phyloP scores from a whole-genome alignment of 1,140 invertebrate genomes.

The Drosophila eugracilis region DNA sequence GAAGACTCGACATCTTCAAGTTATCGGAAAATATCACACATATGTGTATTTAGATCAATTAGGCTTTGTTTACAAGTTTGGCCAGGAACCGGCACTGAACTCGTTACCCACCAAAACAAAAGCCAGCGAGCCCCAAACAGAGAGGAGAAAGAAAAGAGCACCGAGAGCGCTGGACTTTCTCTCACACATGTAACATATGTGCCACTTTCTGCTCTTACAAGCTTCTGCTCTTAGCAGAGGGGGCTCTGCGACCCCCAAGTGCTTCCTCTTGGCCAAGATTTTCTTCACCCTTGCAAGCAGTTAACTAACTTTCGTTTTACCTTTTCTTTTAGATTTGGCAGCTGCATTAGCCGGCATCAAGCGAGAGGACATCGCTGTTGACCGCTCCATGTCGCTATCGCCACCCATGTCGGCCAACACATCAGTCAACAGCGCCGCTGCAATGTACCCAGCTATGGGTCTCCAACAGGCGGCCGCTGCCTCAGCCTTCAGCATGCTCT shows the following conservation, averaged over 20 bases:
- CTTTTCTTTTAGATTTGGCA: slow-evolving; percentile 84
- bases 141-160: slow-evolving; percentile 17
- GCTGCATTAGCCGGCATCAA: slow-evolving; percentile 84
- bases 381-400: slow-evolving; percentile 82
- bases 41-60: slow-evolving; percentile 39
- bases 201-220: slow-evolving; percentile 34
- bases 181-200: slow-evolving; percentile 45
- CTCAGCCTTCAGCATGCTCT: slow-evolving; percentile 85
- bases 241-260: slow-evolving; percentile 1
- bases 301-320: slow-evolving; percentile 31
- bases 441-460: slow-evolving; percentile 82
- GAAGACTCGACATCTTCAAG: slow-evolving; percentile 18
- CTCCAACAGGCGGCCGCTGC: slow-evolving; percentile 84
- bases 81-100: slow-evolving; percentile 67
- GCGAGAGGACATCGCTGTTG: slow-evolving; percentile 79
- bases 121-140: slow-evolving; percentile 20
- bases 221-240: slow-evolving; percentile 15
- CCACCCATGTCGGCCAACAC: slow-evolving; percentile 82
- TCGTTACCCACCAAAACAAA: slow-evolving; percentile 76
- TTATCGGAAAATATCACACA: slow-evolving; percentile 11
- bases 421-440: slow-evolving; percentile 65
- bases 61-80: slow-evolving; percentile 77
- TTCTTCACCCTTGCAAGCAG: neutral
- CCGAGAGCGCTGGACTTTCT: slow-evolving; percentile 7
- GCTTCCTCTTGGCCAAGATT: neutral